Evolutionary conservation across 2,113 vertebrate genomes (phyloP).

Genomic region (Gila orcuttii): DNA sequence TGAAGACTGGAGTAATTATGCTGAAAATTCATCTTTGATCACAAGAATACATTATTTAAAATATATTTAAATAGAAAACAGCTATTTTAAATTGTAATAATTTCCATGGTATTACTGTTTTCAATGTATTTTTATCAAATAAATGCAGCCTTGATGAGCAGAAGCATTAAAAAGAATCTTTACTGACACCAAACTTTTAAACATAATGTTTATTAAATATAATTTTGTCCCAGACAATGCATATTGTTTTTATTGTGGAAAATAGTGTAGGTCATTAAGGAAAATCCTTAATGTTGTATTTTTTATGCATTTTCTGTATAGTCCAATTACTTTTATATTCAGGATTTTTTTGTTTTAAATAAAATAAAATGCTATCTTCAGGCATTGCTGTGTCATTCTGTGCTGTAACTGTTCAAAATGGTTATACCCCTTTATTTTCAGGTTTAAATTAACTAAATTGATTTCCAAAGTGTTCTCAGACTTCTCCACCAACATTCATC

Average conservation of each 20-base stretch:
- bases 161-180: not conserved
- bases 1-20: not conserved
- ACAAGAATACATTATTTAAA: not conserved
- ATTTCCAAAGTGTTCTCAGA: not conserved
- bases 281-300: not conserved
- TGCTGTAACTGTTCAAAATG: not conserved
- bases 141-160: no score
- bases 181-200: not conserved
- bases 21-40: not conserved
- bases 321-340: not conserved
- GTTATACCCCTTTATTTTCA: not conserved
- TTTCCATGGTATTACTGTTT: not conserved
- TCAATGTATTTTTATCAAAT: not conserved
- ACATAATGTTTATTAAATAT: not conserved
- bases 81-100: not conserved
- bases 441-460: not conserved
- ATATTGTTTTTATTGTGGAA: not conserved
- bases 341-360: not conserved
- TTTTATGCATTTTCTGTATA: no score
- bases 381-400: not conserved
- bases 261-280: not conserved
- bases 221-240: not conserved
- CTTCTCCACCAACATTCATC: not conserved
- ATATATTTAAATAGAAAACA: no score
- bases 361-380: not conserved